Evolutionary conservation across 1,140 invertebrate species (phyloP), one percentile per base, ranked within the genome.

Genomic region (Drosophila sp.): DNA sequence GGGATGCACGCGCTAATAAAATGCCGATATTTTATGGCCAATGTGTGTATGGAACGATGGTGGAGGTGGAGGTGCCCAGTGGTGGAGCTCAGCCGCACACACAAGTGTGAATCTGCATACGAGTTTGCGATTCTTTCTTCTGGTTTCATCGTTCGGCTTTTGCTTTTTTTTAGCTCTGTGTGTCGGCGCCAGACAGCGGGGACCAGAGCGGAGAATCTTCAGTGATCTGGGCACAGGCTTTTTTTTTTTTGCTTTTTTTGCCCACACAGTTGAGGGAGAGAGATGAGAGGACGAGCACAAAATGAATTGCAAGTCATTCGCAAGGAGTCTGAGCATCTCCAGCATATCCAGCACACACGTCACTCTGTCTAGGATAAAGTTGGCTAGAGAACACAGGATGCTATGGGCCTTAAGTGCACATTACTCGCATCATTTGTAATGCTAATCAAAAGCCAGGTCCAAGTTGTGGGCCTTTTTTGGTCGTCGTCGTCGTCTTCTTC

Each of bases 1-100:
- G 84, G 85, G 85, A 90, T 89, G 84, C 84, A 89, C 84, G 84
- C 84, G 84, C 84, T 89, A 89, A 89, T 89, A 89, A 89, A 89
- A 89, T 89, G 84, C 85, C 84, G 84, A 89, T 89, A 89, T 89
- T 89, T 89, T 89, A 89, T 89, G 84, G 84, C 80, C 76, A 70
- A 72, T 25, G 44, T 23, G 44, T 23, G 30, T 23, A 38, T 29
- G 32, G 10, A 44, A 27, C 11, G 60, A 25, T n/a, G 61, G 23
- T 25, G 62, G 29, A 54, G 62, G 5, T 41, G 27, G 23, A 23
- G 56, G 35, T 60, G 55, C 58, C 64, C 65, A 63, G 67, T 17
- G 17, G 0, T 17, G 17, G 17, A 17, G 17, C 17, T 63, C 71
- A 67, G 58, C 44, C 44, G 44, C 44, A 50, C 44, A 50, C 66